A percentile compares a stretch with the other conserved stretches of the same genome.
Conservation (phyloP, 2,888 invertebrate genomes). For the Eupithecia subfuscata region DNA sequence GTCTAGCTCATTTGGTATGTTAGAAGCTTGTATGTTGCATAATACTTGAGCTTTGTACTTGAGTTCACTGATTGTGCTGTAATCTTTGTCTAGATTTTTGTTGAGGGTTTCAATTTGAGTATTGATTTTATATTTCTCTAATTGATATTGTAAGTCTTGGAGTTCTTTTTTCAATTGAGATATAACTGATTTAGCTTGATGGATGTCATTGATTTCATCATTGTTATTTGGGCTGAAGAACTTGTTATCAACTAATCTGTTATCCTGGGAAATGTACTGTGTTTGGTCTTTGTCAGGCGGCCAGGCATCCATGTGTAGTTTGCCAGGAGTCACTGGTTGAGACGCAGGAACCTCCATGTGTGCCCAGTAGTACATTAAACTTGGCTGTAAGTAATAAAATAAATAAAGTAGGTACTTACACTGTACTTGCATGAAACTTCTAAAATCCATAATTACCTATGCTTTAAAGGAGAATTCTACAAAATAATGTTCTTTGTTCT, state of each 20-base stretch:
- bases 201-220: conserved; percentile 71
- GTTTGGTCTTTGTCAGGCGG: conserved; percentile 83
- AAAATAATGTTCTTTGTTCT: not conserved
- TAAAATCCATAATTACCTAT: not conserved
- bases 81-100: conserved; percentile 65
- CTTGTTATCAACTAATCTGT: conserved; percentile 60
- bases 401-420: not conserved
- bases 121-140: conserved; percentile 71
- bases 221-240: conserved; percentile 67
- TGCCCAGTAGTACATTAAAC: conserved; percentile 96
- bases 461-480: not conserved
- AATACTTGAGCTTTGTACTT: conserved; percentile 60
- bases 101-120: conserved; percentile 69
- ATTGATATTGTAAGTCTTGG: conserved; percentile 70
- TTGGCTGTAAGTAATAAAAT: conserved; percentile 84
- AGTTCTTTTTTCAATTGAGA: conserved; percentile 68
- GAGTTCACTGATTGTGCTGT: conserved; percentile 56
- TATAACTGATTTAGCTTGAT: conserved; percentile 72
- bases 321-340: conserved; percentile 89
- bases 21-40: conserved; percentile 66
- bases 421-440: not conserved
- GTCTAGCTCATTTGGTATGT: conserved; percentile 58
- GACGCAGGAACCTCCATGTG: conserved; percentile 89
- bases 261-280: conserved; percentile 57
- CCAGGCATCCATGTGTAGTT: conserved; percentile 89